Evolutionary conservation across 2,797 vertebrate genomes (phyloP).

Genomic region (Syncerus caffer): DNA sequence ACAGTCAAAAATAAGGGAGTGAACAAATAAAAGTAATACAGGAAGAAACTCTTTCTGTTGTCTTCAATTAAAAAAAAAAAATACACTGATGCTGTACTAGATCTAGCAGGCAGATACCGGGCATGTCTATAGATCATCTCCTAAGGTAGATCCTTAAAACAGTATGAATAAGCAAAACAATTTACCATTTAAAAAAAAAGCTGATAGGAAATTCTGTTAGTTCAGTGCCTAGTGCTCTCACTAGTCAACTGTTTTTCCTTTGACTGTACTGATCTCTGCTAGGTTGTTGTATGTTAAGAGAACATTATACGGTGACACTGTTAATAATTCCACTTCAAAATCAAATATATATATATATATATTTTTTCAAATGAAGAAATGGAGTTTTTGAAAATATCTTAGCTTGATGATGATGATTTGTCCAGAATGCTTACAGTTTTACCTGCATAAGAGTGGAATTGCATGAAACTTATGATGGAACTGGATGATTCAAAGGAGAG

Average conservation of each 20-base stretch:
- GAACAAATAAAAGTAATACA: not conserved
- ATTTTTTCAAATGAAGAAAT: not conserved
- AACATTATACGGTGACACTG: not conserved
- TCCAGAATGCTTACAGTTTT: not conserved
- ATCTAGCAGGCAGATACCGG: not conserved
- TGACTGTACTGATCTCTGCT: not conserved
- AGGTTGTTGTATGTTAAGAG: not conserved
- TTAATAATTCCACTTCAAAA: not conserved
- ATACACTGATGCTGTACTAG: not conserved
- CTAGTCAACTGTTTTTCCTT: not conserved
- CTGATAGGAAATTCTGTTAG: not conserved
- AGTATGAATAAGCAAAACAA: not conserved
- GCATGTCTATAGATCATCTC: not conserved
- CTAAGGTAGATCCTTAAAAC: not conserved
- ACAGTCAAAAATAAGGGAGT: not conserved
- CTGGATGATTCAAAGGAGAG: not conserved
- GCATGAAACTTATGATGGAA: not conserved
- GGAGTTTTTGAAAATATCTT: not conserved
- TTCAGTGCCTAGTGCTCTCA: rapidly evolving
- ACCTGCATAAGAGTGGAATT: not conserved
- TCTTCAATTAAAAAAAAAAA: not conserved
- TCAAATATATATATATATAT: not conserved
- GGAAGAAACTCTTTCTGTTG: not conserved
- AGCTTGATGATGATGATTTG: not conserved
- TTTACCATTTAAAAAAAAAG: not conserved